Evolutionary conservation across 2,113 vertebrate species (phyloP).

Genomic region (Tyrannus savana): DNA sequence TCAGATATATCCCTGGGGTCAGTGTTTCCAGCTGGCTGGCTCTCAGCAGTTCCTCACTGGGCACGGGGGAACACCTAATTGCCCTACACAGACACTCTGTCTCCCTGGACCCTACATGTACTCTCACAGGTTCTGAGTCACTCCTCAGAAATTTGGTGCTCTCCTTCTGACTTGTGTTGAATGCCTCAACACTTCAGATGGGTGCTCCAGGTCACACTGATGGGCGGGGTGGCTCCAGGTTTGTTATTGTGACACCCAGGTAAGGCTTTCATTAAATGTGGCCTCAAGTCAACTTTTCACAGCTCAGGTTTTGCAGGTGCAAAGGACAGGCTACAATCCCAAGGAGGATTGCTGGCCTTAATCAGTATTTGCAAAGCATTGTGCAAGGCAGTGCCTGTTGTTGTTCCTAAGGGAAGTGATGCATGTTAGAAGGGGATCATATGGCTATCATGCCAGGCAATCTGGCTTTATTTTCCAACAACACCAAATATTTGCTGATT

Average conservation of each 20-base stretch:
- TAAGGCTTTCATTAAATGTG: background rate
- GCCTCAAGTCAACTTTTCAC: background rate
- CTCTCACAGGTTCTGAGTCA: background rate
- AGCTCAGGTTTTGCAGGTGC: background rate
- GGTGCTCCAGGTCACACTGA: background rate
- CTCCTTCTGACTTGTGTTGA: background rate
- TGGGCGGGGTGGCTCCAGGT: background rate
- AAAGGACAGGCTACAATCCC: background rate
- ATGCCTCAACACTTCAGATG: background rate
- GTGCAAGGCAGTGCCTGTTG: background rate
- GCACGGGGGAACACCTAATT: background rate
- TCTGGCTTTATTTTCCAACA: slow-evolving; percentile 10
- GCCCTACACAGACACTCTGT: background rate
- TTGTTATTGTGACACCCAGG: background rate
- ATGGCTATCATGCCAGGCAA: background rate
- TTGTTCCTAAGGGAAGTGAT: background rate
- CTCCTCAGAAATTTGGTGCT: background rate
- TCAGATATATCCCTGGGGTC: background rate
- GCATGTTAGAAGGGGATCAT: background rate
- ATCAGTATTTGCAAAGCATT: background rate
- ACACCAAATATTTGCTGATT: background rate
- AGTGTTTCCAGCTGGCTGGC: background rate
- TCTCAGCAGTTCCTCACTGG: background rate
- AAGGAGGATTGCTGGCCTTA: background rate
- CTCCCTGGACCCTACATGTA: background rate